Conservation (phyloP, 2,797 vertebrate genomes). For the Premnoplex brunnescens region DNA sequence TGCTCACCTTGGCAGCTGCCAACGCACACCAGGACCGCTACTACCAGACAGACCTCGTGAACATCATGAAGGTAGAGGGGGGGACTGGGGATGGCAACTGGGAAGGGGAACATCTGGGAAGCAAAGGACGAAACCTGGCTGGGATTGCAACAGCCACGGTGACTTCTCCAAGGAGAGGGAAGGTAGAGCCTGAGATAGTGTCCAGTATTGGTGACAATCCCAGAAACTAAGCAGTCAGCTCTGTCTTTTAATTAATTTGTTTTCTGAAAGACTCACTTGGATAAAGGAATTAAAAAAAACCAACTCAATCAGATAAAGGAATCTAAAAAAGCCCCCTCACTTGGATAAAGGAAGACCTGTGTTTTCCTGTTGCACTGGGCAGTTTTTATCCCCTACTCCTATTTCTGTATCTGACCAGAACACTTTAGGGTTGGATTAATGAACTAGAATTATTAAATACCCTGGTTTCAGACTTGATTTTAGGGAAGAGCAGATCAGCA, state of each 20-base stretch:
- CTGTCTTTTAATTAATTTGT: not conserved
- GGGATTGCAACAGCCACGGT: rapidly evolving
- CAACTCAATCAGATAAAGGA: not conserved
- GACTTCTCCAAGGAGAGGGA: not conserved
- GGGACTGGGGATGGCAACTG: rapidly evolving
- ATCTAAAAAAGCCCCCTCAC: too few species aligned
- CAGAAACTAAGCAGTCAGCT: not conserved
- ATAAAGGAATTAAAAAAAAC: not conserved
- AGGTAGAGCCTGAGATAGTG: rapidly evolving
- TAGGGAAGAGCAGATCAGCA: not conserved
- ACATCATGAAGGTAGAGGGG: constrained; percentile 92
- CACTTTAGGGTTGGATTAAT: not conserved
- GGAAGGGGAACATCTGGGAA: not conserved
- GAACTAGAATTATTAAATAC: not conserved
- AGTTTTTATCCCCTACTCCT: not conserved
- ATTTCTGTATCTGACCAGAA: not conserved
- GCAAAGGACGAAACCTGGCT: not conserved
- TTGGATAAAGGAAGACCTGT: not conserved
- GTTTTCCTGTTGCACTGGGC: not conserved
- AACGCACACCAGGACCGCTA: constrained; percentile 97
- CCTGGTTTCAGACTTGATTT: not conserved
- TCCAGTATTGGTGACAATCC: not conserved
- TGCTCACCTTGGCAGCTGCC: constrained; percentile 93
- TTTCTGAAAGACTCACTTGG: not conserved
- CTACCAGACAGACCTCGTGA: constrained; percentile 92